Conservation (phyloP, 2,113 vertebrate species). For the Bufo bufo region DNA sequence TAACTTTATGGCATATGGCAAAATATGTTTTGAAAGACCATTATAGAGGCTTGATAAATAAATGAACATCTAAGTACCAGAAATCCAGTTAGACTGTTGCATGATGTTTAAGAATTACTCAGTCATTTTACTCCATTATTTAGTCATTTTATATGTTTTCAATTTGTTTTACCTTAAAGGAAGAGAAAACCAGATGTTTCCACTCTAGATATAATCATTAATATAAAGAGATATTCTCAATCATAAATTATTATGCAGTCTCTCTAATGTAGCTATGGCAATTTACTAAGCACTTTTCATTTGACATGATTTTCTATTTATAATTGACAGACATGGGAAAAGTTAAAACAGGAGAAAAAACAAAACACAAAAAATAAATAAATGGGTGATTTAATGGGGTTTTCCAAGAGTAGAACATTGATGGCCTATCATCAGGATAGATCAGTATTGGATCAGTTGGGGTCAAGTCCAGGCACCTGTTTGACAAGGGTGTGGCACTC, state of each 20-base stretch:
- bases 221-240: neutral
- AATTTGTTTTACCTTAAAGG: neutral
- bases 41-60: neutral
- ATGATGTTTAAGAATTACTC: neutral
- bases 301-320: conserved; percentile 15
- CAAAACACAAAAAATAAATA: too few relatives aligned
- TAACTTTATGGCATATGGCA: neutral
- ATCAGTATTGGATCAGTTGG: too few relatives aligned
- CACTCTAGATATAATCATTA: conserved; percentile 11
- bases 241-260: neutral
- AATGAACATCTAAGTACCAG: neutral
- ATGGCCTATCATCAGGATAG: too few relatives aligned
- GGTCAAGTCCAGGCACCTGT: too few relatives aligned
- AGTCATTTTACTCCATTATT: neutral
- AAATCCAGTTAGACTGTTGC: neutral
- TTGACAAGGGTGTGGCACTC: too few relatives aligned
- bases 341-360: neutral
- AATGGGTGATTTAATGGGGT: too few relatives aligned
- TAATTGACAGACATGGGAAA: conserved; percentile 8
- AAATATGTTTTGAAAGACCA: neutral
- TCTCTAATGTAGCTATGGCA: neutral
- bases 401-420: too few relatives aligned
- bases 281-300: conserved; percentile 32
- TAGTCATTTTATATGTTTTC: neutral
- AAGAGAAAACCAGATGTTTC: neutral